Conservation (phyloP, 2,888 invertebrate genomes). For the Petrolisthes cinctipes region DNA sequence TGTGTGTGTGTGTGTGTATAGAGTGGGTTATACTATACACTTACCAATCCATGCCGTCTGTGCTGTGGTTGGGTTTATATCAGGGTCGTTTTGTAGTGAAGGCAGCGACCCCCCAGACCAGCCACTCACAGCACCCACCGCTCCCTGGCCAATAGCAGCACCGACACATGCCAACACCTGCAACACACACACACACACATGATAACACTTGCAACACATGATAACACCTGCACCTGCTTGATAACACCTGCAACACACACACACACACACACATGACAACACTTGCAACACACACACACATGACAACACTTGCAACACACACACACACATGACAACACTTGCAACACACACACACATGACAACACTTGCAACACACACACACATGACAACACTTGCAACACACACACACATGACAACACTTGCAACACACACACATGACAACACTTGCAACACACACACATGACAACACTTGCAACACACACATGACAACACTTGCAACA, state of each 20-base stretch:
- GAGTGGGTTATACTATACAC: neutral
- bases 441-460: neutral
- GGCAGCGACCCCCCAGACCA: neutral
- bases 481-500: no score
- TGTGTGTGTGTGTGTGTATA: neutral
- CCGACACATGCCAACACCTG: constrained; percentile 7
- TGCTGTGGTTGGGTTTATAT: neutral
- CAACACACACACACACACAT: neutral
- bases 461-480: neutral
- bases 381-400: no score
- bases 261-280: no score
- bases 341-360: no score
- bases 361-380: neutral
- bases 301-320: no score
- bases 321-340: no score
- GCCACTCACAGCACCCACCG: neutral
- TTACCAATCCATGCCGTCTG: constrained; percentile 8
- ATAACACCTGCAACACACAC: no score
- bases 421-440: no score
- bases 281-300: no score
- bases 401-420: no score
- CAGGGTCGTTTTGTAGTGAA: neutral
- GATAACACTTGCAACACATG: no score
- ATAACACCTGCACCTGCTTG: no score
- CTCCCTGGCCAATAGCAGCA: neutral